These are phyloP conservation scores for Bacillus rossius DNA, from an alignment of 1,140 invertebrate genomes.

Conservation along the genomic window DNA sequence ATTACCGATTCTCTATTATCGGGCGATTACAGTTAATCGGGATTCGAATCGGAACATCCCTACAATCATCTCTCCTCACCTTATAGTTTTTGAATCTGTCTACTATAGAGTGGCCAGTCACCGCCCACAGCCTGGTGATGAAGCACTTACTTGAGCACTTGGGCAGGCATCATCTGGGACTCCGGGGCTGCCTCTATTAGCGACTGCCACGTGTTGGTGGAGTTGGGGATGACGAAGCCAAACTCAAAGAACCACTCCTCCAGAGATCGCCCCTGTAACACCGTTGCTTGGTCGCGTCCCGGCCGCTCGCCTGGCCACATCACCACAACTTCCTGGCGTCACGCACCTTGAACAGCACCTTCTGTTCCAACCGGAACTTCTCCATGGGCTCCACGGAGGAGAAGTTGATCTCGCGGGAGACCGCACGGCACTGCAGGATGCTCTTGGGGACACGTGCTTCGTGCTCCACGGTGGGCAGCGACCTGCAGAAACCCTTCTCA, in stretches of 20 bases:
- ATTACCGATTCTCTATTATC: too few species aligned
- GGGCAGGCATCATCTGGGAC: constrained; percentile 99
- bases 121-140: too few species aligned
- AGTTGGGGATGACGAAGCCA: constrained; percentile 97
- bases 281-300: not conserved
- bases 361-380: constrained; percentile 95
- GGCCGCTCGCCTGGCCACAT: not conserved
- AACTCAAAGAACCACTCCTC: constrained; percentile 99
- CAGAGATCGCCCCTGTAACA: constrained; percentile 64
- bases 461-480: constrained; percentile 84
- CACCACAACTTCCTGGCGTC: not conserved
- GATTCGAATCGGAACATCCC: too few species aligned
- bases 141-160: constrained; percentile 78
- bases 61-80: too few species aligned
- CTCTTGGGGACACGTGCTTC: constrained; percentile 95
- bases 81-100: too few species aligned
- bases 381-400: constrained; percentile 95
- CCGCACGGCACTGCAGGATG: constrained; percentile 91
- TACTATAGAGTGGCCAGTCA: too few species aligned
- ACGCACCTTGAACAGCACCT: constrained; percentile 67
- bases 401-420: constrained; percentile 98
- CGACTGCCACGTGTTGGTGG: constrained; percentile 99
- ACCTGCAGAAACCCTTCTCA: constrained; percentile 49
- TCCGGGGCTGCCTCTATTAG: constrained; percentile 97
- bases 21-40: too few species aligned